phyloP scores from a whole-genome alignment of 1,140 invertebrate species.

The Brachionus paranguensis region DNA sequence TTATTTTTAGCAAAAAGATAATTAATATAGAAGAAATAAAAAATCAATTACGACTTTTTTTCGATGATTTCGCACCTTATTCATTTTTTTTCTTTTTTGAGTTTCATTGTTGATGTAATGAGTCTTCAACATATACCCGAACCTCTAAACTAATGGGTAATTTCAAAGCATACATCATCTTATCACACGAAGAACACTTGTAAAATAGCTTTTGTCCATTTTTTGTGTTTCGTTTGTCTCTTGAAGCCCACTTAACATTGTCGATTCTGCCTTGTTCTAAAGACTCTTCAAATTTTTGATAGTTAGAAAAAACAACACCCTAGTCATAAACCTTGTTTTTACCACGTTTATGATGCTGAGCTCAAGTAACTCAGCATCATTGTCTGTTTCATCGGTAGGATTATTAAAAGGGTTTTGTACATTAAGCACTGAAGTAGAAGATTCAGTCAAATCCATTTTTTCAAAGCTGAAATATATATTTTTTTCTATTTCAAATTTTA shows the following conservation, averaged over 20 bases:
- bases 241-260: neutral
- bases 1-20: no score
- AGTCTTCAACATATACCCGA: no score
- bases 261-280: neutral
- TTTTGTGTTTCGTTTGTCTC: neutral
- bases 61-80: no score
- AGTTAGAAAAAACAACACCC: neutral
- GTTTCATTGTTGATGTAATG: no score
- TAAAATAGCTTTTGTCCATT: neutral
- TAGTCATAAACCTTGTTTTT: neutral
- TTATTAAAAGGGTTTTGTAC: neutral
- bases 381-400: neutral
- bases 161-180: no score
- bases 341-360: neutral
- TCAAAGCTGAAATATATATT: no score
- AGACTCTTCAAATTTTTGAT: neutral
- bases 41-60: no score
- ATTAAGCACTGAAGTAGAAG: neutral
- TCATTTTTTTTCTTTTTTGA: no score
- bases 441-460: no score
- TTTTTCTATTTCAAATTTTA: no score
- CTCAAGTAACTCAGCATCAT: neutral
- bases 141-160: no score
- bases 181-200: neutral
- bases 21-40: no score